Base-by-base conservation (phyloP, 2,888 invertebrate genomes). In the Cephus spinipes region DNA sequence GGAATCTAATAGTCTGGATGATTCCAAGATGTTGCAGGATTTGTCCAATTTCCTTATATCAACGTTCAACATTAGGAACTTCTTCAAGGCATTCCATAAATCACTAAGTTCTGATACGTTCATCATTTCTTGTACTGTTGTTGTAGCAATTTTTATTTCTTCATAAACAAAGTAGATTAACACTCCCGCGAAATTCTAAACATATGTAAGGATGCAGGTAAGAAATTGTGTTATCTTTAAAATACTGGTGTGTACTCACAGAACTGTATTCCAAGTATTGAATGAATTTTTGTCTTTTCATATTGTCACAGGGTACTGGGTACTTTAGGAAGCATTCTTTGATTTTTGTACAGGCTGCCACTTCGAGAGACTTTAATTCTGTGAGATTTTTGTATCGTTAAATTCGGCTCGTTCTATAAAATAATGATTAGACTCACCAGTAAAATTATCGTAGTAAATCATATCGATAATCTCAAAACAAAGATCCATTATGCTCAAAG, bases 381-480 rank as follows among this genome's bases (percentile, higher is more conserved):
- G 68, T 15, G 32, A 34, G 32, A 74, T 68, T 12, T 12, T 30
- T 71, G 6, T 30, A 71, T 23, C 9, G 11, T 23, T 32, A 9
- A 71, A 32, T 30, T 71, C 0, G 33, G 31, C 1, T 71, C 11
- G 1, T 71, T 71, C 55, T 71, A 71, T 71, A 33, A 32, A 33
- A 71, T 71, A 71, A 31, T 71, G 32, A n/a, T 31, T 68, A 55
- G 31, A 85, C 84, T 85, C 83, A 89, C 90, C 80, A 11, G 84
- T 77, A 73, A 85, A 74, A 74, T 82, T 84, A 31, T 83, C 32
- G 31, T 33, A 80, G 71, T 83, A 78, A 34, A 87, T 82, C 12
- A 86, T 76, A 79, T 89, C 83, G 30, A 90, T 82, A n/a, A 89
- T 75, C 77, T 85, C 84, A 69, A 89, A 87, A 78, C 87, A 89